A percentile compares a stretch with the other conserved stretches of the same genome.
Conservation (phyloP, 2,888 invertebrate genomes). For the Charanyca ferruginea region DNA sequence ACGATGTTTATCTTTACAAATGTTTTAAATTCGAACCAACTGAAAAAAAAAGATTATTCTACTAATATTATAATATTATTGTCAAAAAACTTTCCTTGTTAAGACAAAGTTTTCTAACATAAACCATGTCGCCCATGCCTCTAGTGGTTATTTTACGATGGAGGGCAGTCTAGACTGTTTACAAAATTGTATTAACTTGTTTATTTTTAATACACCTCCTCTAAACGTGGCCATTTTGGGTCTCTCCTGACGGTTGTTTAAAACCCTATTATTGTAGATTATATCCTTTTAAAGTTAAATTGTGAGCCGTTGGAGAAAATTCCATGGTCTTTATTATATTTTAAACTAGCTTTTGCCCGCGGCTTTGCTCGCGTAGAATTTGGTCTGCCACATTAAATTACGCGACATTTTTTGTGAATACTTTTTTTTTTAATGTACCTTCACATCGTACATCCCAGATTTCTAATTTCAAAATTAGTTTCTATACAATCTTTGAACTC, state of each 20-base stretch:
- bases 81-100: conserved; percentile 26
- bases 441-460: too few species aligned
- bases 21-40: too few species aligned
- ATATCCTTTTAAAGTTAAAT: conserved; percentile 26
- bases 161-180: conserved; percentile 47
- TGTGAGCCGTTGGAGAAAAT: neutral
- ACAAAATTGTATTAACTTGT: conserved; percentile 40
- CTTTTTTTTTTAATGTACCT: too few species aligned
- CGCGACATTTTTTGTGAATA: too few species aligned
- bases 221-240: conserved; percentile 7
- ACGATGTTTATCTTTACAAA: too few species aligned
- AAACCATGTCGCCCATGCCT: conserved; percentile 7
- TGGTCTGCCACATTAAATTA: too few species aligned
- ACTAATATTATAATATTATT: too few species aligned
- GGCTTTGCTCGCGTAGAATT: too few species aligned
- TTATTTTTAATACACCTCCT: conserved; percentile 12
- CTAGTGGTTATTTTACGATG: conserved; percentile 20
- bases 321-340: neutral
- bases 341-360: too few species aligned
- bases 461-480: too few species aligned
- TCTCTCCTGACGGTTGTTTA: conserved; percentile 4
- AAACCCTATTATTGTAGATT: conserved; percentile 27
- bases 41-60: too few species aligned
- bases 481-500: too few species aligned
- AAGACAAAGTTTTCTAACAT: conserved; percentile 15